Conservation (phyloP, 2,888 invertebrate species). For the Dysmachus trigonus region DNA sequence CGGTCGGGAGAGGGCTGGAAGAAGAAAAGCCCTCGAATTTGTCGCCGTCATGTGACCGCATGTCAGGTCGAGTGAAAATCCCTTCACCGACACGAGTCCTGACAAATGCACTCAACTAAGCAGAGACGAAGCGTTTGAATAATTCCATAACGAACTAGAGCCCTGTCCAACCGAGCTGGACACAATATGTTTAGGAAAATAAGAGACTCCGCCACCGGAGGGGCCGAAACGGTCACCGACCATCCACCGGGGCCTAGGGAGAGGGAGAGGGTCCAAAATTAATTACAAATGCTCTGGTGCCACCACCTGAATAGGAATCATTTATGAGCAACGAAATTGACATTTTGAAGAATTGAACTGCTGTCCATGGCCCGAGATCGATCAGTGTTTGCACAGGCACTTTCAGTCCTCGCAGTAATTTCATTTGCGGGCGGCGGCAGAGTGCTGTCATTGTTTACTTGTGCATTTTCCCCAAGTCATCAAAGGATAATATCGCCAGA, state of each 20-base stretch:
- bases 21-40: not conserved
- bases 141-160: not conserved
- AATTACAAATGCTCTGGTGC: not conserved
- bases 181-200: not conserved
- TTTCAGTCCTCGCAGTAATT: not conserved
- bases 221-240: not conserved
- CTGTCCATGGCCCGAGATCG: not conserved
- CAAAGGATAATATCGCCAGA: not conserved
- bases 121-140: slow-evolving; percentile 4
- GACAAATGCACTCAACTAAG: slow-evolving; percentile 16
- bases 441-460: not conserved
- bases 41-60: not conserved
- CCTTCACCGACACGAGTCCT: not conserved
- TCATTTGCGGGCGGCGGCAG: not conserved
- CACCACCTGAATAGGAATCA: not conserved
- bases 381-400: not conserved
- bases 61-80: not conserved
- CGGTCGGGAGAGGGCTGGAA: not conserved
- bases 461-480: not conserved
- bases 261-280: not conserved
- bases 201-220: not conserved
- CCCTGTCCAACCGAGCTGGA: not conserved
- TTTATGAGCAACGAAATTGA: slow-evolving; percentile 22
- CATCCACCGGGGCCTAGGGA: not conserved
- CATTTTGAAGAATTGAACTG: slow-evolving; percentile 26